phyloP scores from a whole-genome alignment of 2,888 invertebrate species.

The Branchipolynoe longqiensis region DNA sequence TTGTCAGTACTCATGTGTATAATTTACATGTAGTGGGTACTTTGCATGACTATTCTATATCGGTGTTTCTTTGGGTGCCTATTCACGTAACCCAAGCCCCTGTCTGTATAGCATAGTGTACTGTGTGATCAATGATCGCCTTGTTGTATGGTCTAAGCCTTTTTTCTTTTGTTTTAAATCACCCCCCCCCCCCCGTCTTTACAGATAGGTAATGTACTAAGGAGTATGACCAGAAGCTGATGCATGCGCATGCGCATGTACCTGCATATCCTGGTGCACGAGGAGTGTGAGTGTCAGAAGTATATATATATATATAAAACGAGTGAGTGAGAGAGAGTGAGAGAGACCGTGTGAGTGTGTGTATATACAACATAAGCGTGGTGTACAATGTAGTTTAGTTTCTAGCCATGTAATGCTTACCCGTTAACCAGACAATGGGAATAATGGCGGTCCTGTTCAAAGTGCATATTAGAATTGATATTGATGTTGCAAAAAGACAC shows the following conservation, averaged over 20 bases:
- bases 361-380: conserved; percentile 43
- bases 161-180: too few species aligned
- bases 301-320: conserved; percentile 39
- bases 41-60: conserved; percentile 37
- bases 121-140: conserved; percentile 10
- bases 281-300: conserved; percentile 24
- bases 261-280: not conserved
- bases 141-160: conserved; percentile 17
- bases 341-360: too few species aligned
- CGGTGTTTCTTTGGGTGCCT: too few species aligned
- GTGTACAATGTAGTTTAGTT: conserved; percentile 51
- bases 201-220: conserved; percentile 45
- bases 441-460: conserved; percentile 17
- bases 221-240: conserved; percentile 15
- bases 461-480: conserved; percentile 43
- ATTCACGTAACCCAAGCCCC: not conserved
- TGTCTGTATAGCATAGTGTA: conserved; percentile 36
- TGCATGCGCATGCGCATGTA: conserved; percentile 37
- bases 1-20: conserved; percentile 23
- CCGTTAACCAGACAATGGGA: conserved; percentile 8
- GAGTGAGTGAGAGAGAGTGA: too few species aligned
- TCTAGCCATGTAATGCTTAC: conserved; percentile 35
- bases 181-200: conserved; percentile 40
- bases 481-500: conserved; percentile 57
- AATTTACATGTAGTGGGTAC: conserved; percentile 31